A percentile compares a stretch with the other conserved stretches of the same genome.
These are phyloP conservation scores for Anorthoa munda DNA, from an alignment of 2,888 invertebrate species.

Conservation along the genomic window DNA sequence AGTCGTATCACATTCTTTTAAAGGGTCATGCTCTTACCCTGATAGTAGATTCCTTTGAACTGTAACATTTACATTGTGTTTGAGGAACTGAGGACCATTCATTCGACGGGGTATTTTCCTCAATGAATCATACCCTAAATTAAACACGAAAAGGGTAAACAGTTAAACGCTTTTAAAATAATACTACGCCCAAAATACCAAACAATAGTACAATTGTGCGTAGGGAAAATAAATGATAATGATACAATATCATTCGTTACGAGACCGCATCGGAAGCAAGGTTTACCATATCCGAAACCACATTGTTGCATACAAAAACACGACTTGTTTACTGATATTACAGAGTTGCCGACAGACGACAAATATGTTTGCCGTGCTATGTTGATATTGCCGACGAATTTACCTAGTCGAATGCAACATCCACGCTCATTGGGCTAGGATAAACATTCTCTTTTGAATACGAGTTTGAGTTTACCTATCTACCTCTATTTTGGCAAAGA, in stretches of 20 bases:
- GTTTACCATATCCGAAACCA: slow-evolving; percentile 51
- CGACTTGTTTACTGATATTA: slow-evolving; percentile 49
- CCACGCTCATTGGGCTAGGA: background rate
- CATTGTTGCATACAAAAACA: slow-evolving; percentile 51
- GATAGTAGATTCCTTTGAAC: slow-evolving; percentile 5
- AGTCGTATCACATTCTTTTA: background rate
- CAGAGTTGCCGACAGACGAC: slow-evolving; percentile 31
- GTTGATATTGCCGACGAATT: slow-evolving; percentile 26
- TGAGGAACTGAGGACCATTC: background rate
- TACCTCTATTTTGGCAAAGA: background rate
- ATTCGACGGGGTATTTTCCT: background rate
- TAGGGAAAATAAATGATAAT: slow-evolving; percentile 52
- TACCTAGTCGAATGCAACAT: slow-evolving; percentile 32
- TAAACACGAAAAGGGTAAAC: slow-evolving; percentile 1
- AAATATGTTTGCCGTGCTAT: slow-evolving; percentile 31
- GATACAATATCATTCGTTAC: slow-evolving; percentile 61
- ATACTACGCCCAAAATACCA: slow-evolving; percentile 1
- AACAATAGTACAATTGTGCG: slow-evolving; percentile 38
- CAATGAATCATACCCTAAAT: background rate
- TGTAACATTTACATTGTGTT: background rate
- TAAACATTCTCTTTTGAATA: slow-evolving; percentile 24
- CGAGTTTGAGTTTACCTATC: background rate
- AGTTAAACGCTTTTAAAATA: slow-evolving; percentile 3
- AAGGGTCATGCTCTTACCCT: background rate
- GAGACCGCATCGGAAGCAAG: slow-evolving; percentile 59